A percentile compares a stretch with the other conserved stretches of the same genome.
These are phyloP conservation scores for Datnioides undecimradiatus DNA, from an alignment of 2,113 vertebrate genomes.

Conservation along the genomic window DNA sequence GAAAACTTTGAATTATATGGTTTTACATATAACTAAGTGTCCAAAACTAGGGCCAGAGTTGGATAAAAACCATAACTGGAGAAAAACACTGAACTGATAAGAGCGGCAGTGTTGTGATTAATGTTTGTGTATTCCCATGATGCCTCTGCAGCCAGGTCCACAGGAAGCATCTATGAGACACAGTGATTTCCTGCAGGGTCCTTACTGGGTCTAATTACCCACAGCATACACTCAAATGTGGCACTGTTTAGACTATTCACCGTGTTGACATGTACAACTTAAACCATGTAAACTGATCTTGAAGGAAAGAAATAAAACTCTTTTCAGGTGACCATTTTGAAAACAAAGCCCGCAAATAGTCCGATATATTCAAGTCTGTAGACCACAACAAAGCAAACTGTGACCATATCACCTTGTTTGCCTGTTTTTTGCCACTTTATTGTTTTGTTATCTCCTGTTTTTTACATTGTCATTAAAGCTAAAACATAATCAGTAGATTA, in stretches of 20 bases:
- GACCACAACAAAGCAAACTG: background rate
- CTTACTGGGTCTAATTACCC: constrained; percentile 25
- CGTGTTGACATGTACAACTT: background rate
- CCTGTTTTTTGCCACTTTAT: background rate
- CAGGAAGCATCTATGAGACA: constrained; percentile 59
- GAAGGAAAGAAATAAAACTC: background rate
- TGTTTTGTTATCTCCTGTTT: background rate
- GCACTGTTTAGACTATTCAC: background rate
- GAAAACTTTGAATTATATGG: background rate
- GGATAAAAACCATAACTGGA: background rate
- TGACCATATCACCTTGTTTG: background rate
- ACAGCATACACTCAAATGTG: background rate
- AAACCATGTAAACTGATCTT: background rate
- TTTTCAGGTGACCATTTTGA: background rate
- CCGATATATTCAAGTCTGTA: background rate
- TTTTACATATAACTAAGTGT: background rate
- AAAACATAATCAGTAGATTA: too few relatives aligned
- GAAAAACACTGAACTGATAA: constrained; percentile 58
- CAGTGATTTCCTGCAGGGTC: constrained; percentile 66
- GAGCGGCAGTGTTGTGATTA: constrained; percentile 16
- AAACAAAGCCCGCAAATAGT: background rate
- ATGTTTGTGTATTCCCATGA: constrained; percentile 58
- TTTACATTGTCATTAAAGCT: too few relatives aligned
- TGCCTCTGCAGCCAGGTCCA: constrained; percentile 39
- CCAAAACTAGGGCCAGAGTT: background rate